A percentile compares a stretch with the other conserved stretches of the same genome.
phyloP scores from a whole-genome alignment of 2,113 vertebrate species.

The Channa argus region DNA sequence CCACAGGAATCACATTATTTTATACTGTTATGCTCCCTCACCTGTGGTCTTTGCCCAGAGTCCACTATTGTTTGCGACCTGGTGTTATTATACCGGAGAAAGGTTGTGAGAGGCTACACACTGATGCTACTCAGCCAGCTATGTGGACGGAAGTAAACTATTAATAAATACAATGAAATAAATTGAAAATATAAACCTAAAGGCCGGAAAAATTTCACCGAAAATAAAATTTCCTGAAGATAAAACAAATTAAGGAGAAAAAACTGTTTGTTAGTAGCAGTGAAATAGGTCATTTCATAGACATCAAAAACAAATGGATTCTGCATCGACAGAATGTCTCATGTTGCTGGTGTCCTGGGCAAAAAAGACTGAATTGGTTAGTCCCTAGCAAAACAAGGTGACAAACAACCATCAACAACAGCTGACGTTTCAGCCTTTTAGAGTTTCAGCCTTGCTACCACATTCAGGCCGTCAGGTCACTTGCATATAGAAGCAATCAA shows the following conservation, averaged over 20 bases:
- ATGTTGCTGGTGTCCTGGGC: background rate
- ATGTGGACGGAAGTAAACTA: constrained; percentile 17
- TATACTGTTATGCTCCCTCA: constrained; percentile 41
- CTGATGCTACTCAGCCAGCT: constrained; percentile 40
- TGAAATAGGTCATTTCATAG: constrained; percentile 9
- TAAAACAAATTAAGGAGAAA: background rate
- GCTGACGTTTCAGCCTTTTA: background rate
- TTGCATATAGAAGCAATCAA: constrained; percentile 19
- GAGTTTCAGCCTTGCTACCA: constrained; percentile 1
- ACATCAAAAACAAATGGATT: constrained; percentile 19
- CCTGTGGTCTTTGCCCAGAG: constrained; percentile 48
- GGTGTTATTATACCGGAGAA: constrained; percentile 51
- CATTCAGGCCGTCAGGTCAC: constrained; percentile 10
- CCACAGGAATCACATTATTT: constrained; percentile 69
- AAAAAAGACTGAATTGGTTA: constrained; percentile 21
- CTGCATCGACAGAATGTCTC: background rate
- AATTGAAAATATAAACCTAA: background rate
- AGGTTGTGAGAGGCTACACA: constrained; percentile 51
- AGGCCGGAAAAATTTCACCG: background rate
- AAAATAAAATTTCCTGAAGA: background rate
- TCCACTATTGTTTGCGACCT: constrained; percentile 30
- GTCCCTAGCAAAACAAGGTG: background rate
- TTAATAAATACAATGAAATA: background rate
- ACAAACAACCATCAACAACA: too few species aligned
- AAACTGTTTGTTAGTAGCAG: background rate